A percentile compares a stretch with the other conserved stretches of the same genome.
Conservation (phyloP, 1,140 invertebrate species). For the Bombus fervidus region DNA sequence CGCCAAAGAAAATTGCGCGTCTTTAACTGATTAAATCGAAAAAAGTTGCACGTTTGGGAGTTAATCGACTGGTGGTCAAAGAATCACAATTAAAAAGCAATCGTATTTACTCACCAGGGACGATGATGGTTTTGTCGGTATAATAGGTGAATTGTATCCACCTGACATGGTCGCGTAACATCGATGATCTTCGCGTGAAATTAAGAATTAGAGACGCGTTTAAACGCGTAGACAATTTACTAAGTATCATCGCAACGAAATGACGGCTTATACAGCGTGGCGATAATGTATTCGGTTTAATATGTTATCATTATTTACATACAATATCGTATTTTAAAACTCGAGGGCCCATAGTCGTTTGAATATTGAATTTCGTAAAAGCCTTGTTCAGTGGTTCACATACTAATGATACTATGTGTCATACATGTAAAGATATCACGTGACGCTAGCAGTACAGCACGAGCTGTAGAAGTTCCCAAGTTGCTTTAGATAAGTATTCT, state of each 20-base stretch:
- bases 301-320: slow-evolving; percentile 70
- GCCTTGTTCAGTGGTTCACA: background rate
- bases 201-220: slow-evolving; percentile 35
- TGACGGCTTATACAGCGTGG: slow-evolving; percentile 29
- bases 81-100: background rate
- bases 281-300: slow-evolving; percentile 62
- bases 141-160: slow-evolving; percentile 75
- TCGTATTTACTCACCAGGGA: slow-evolving; percentile 64
- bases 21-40: no score
- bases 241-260: slow-evolving; percentile 74
- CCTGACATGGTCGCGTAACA: slow-evolving; percentile 57
- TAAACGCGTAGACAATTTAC: slow-evolving; percentile 64
- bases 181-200: background rate
- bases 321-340: slow-evolving; percentile 62
- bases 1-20: no score
- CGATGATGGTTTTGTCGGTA: slow-evolving; percentile 65
- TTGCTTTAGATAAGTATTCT: background rate
- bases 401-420: no score
- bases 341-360: slow-evolving; percentile 32
- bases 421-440: background rate
- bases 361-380: slow-evolving; percentile 48
- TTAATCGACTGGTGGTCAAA: background rate
- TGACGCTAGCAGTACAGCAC: fast-evolving
- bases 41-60: no score
- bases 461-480: background rate